A percentile compares a stretch with the other conserved stretches of the same genome.
These are phyloP conservation scores for Leucosticte australis DNA, from an alignment of 2,113 vertebrate species.

Conservation along the genomic window DNA sequence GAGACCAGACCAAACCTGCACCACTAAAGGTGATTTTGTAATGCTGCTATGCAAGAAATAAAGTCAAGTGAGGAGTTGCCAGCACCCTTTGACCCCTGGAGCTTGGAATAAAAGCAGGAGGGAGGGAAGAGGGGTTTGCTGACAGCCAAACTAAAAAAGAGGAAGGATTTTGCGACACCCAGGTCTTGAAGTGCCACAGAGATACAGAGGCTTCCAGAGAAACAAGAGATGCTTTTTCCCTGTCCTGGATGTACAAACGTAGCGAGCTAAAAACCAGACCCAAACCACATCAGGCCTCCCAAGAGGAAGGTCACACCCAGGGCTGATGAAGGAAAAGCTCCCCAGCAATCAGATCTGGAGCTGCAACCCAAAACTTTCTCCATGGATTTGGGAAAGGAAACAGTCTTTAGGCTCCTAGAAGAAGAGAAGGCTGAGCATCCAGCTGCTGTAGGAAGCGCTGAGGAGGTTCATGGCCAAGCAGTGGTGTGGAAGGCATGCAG, in stretches of 20 bases:
- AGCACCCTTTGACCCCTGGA: not conserved
- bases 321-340: not conserved
- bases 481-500: not conserved
- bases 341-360: not conserved
- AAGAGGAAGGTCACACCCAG: not conserved
- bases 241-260: not conserved
- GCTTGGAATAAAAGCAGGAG: not conserved
- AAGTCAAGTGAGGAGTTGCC: not conserved
- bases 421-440: not conserved
- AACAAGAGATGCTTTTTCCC: not conserved
- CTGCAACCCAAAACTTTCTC: not conserved
- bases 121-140: not conserved
- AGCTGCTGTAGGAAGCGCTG: not conserved
- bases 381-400: not conserved
- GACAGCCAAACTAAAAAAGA: not conserved
- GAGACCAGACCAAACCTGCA: not conserved
- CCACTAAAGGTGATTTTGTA: not conserved
- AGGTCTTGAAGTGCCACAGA: not conserved
- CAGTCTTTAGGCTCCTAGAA: not conserved
- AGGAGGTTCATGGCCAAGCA: fast-evolving
- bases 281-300: not conserved
- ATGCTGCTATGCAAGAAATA: not conserved
- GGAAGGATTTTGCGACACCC: not conserved
- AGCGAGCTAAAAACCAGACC: not conserved
- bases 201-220: not conserved